Conservation (phyloP, 1,140 invertebrate species). For the Araneus ventricosus region DNA sequence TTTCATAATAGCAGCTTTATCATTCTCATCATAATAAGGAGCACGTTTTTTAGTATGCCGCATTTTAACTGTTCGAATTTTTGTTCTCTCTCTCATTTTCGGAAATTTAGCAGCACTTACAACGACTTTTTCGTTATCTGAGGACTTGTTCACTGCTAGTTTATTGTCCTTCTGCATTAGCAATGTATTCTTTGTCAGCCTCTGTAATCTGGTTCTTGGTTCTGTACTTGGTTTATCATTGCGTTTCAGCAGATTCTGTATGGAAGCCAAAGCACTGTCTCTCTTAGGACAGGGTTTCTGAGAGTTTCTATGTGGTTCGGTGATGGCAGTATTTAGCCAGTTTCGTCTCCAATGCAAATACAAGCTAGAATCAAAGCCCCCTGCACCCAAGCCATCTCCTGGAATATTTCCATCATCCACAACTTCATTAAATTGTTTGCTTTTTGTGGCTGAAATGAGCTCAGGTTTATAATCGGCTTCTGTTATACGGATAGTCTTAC, state of each 20-base stretch:
- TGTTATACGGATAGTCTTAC: conserved; percentile 77
- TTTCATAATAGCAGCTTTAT: conserved; percentile 84
- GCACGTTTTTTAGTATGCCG: conserved; percentile 74
- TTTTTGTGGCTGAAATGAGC: conserved; percentile 81
- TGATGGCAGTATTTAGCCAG: conserved; percentile 81
- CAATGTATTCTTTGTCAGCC: not conserved
- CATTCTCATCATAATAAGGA: conserved; percentile 85
- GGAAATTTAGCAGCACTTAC: not conserved
- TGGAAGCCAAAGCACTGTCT: not conserved
- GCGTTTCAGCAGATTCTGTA: conserved; percentile 54
- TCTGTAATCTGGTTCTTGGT: not conserved
- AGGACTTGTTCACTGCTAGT: too few species aligned
- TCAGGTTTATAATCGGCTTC: conserved; percentile 81
- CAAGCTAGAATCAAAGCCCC: conserved; percentile 86
- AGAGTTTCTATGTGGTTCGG: not conserved
- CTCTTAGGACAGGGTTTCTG: not conserved
- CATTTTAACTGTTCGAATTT: conserved; percentile 5
- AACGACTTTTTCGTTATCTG: not conserved
- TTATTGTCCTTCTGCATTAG: conserved; percentile 13
- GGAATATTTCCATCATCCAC: conserved; percentile 84
- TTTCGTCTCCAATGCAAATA: conserved; percentile 86
- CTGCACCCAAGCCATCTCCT: conserved; percentile 87
- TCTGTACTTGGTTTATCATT: not conserved
- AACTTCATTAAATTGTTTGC: conserved; percentile 81
- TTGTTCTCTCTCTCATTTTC: not conserved